Evolutionary conservation across 92 coral and sea anemone species (phyloP), one percentile per base, ranked within the genome.

Genomic region (Palythoa grandis): DNA sequence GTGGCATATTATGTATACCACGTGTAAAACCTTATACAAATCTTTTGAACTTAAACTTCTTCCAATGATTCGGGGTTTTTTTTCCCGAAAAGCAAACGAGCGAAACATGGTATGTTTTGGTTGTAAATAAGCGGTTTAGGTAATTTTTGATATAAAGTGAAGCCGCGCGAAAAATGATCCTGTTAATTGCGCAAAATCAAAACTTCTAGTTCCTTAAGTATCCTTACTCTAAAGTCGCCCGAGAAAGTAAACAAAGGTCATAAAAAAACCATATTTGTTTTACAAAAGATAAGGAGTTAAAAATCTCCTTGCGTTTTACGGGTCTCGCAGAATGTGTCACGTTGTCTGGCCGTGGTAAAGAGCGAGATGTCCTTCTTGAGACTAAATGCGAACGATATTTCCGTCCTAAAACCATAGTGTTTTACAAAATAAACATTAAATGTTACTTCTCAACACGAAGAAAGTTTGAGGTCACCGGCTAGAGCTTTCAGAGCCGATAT

Each of bases 191-290:
- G 50, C 50, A 43, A 43, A 43, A 43, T 43, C 50, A 43, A 43
- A 8, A 43, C 9, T 43, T 43, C 50, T 43, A 43, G 50, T 43
- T 43, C 50, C 50, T 43, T 43, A 89, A 75, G 92, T 83, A 70
- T 77, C 88, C 84, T 83, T 91, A 90, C 86, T 75, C 93, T 92
- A 90, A 88, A 92, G 92, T 91, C 83, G 92, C 95, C 50, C 98
- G 94, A 92, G 83, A 88, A 83, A 63, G 88, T 77, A 87, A 94
- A 94, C 95, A 92, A 53, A 70, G 61, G 67, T 67, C 23, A 47
- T 65, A 63, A 76, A 79, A 80, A 74, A 80, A 80, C 63, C 37
- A 63, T 80, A 67, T 80, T 80, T 66, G 75, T 47, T 80, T 80
- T 52, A 80, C 74, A 66, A 80, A 65, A 66, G 85, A 47, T 80